Conservation (phyloP, 2,888 invertebrate species). For the Cosmorhoe ocellata region DNA sequence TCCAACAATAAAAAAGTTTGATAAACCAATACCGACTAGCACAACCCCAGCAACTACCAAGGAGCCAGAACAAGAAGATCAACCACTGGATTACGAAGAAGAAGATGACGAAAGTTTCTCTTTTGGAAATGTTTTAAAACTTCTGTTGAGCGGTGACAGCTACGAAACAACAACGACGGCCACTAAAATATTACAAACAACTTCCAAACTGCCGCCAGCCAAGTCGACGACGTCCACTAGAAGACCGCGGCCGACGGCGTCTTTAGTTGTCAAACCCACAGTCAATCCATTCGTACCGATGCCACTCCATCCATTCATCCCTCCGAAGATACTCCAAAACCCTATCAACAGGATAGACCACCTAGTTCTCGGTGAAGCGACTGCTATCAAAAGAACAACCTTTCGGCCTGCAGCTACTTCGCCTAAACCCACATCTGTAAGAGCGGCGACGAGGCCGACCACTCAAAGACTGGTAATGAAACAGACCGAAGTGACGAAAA, state of each 20-base stretch:
- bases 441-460: conserved; percentile 26
- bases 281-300: conserved; percentile 55
- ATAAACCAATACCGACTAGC: conserved; percentile 25
- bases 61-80: conserved; percentile 34
- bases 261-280: conserved; percentile 36
- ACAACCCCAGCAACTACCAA: conserved; percentile 36
- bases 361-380: conserved; percentile 70
- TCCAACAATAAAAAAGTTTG: conserved; percentile 13
- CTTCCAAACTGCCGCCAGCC: conserved; percentile 27
- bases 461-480: conserved; percentile 26
- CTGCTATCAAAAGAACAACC: conserved; percentile 60
- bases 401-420: conserved; percentile 44
- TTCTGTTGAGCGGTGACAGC: conserved; percentile 80
- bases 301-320: conserved; percentile 49
- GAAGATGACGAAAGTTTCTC: conserved; percentile 80
- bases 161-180: conserved; percentile 60
- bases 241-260: conserved; percentile 23
- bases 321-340: conserved; percentile 51
- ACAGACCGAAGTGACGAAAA: conserved; percentile 38
- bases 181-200: conserved; percentile 26
- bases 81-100: conserved; percentile 62
- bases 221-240: conserved; percentile 36
- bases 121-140: conserved; percentile 83
- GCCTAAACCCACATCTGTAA: conserved; percentile 36
- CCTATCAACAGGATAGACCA: conserved; percentile 71